Percentiles rank a stretch among this genome's conserved stretches.
Conservation (phyloP, 2,797 vertebrate species). For the Phrynocephalus vlangalii region DNA sequence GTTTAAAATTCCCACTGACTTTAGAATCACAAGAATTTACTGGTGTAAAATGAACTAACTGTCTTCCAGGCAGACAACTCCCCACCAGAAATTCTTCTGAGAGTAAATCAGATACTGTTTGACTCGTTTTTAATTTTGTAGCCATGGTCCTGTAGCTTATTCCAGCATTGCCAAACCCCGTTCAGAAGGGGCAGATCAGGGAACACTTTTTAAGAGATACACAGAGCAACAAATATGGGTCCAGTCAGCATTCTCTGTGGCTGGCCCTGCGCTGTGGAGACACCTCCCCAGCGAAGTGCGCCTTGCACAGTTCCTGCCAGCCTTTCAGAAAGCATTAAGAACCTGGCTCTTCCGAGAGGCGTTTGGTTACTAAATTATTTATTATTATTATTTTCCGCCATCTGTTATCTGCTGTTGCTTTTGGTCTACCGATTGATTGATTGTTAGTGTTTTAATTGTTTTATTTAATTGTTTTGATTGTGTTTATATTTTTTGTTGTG, state of each 20-base stretch:
- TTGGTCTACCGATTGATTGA: no score
- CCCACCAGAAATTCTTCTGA: neutral
- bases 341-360: no score
- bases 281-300: no score
- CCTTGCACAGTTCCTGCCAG: no score
- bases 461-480: no score
- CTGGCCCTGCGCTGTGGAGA: no score
- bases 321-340: no score
- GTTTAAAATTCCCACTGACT: neutral
- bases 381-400: no score
- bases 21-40: neutral
- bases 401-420: no score
- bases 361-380: no score
- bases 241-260: neutral
- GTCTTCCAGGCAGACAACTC: neutral
- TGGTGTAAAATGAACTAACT: neutral
- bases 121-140: neutral
- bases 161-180: neutral
- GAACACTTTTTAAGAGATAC: neutral
- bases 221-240: neutral
- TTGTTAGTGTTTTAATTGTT: no score
- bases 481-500: no score
- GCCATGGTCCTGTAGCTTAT: neutral
- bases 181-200: neutral
- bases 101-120: neutral